Evolutionary conservation across 2,888 invertebrate species (phyloP).

Genomic region (Thymelicus sylvestris): DNA sequence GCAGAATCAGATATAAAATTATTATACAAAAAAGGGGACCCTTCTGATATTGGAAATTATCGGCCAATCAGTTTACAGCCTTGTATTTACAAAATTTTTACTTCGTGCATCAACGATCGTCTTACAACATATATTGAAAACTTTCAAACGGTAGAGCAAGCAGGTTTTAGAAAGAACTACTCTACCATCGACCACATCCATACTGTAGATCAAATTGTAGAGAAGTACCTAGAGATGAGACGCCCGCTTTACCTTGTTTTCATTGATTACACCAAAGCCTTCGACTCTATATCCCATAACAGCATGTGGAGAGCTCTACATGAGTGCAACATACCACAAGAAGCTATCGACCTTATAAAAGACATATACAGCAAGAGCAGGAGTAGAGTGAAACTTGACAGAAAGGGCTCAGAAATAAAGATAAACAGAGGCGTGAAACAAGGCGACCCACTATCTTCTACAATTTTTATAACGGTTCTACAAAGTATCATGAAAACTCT

Average conservation of each 20-base stretch:
- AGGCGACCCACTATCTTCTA: slow-evolving; percentile 37
- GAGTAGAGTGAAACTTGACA: slow-evolving; percentile 35
- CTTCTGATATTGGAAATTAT: too few relatives aligned
- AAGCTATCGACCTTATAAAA: slow-evolving; percentile 10
- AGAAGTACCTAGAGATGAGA: slow-evolving; percentile 17
- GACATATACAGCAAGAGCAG: slow-evolving; percentile 11
- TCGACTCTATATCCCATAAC: slow-evolving; percentile 31
- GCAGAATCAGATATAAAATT: too few relatives aligned
- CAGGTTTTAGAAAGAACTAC: too few relatives aligned
- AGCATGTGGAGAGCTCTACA: slow-evolving; percentile 31
- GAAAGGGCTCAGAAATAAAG: slow-evolving; percentile 16
- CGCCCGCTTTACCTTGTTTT: slow-evolving; percentile 35
- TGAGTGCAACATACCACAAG: neutral
- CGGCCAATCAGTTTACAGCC: too few relatives aligned
- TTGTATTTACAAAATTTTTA: too few relatives aligned
- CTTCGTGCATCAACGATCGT: too few relatives aligned
- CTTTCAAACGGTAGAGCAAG: too few relatives aligned
- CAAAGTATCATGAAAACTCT: slow-evolving; percentile 23
- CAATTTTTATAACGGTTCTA: slow-evolving; percentile 35
- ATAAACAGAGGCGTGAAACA: slow-evolving; percentile 36
- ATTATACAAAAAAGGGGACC: too few relatives aligned
- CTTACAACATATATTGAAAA: too few relatives aligned
- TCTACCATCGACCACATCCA: too few relatives aligned
- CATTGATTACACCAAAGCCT: slow-evolving; percentile 37
- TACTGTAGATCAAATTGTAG: too few relatives aligned